Evolutionary conservation across 2,113 vertebrate genomes (phyloP).

Genomic region (Pantherophis guttatus): DNA sequence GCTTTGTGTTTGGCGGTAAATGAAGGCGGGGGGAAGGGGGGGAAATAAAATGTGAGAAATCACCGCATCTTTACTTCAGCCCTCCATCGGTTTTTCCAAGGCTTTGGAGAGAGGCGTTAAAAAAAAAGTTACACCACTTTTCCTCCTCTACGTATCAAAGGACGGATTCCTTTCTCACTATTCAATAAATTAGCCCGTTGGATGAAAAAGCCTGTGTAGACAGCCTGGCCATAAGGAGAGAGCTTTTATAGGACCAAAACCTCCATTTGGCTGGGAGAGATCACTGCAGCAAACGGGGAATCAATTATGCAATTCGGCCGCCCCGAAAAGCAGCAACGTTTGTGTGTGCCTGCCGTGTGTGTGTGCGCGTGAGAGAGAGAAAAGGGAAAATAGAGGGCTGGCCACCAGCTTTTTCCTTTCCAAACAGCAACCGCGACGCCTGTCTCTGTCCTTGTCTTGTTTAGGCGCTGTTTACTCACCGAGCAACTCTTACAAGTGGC

Average conservation of each 20-base stretch:
- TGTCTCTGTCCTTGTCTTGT: background rate
- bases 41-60: background rate
- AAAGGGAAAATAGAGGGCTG: background rate
- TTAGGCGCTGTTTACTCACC: background rate
- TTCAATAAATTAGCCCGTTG: background rate
- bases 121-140: accelerated
- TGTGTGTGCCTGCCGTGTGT: background rate
- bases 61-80: accelerated
- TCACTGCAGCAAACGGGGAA: constrained; percentile 65
- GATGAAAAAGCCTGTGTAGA: background rate
- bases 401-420: background rate
- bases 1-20: accelerated
- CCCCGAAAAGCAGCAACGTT: constrained; percentile 5
- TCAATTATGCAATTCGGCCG: constrained; percentile 61
- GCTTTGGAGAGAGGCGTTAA: no score
- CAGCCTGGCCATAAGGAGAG: constrained; percentile 53
- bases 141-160: background rate
- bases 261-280: constrained; percentile 54
- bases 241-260: constrained; percentile 52
- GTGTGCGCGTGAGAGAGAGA: no score
- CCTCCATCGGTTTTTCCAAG: accelerated
- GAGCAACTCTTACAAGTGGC: constrained; percentile 11
- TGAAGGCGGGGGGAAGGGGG: background rate
- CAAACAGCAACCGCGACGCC: background rate
- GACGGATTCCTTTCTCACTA: background rate